These are phyloP conservation scores for Strigamia transsilvanica DNA, from an alignment of 2,888 invertebrate genomes.

Conservation along the genomic window DNA sequence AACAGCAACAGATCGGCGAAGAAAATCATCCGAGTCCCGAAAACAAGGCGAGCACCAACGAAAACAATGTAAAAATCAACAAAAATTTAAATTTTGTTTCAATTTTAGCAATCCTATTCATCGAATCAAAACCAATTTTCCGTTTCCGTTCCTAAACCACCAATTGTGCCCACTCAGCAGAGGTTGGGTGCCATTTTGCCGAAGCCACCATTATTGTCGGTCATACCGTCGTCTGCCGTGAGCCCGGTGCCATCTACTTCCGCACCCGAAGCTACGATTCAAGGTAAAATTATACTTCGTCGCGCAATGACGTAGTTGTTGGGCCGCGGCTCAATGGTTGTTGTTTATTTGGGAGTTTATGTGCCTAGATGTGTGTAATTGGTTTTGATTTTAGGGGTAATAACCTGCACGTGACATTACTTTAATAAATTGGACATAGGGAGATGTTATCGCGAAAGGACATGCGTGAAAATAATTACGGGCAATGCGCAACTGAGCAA, in stretches of 20 bases:
- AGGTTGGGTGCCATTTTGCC: constrained; percentile 53
- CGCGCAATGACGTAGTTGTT: no score
- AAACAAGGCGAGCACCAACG: not conserved
- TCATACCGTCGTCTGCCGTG: constrained; percentile 30
- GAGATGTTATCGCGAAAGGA: not conserved
- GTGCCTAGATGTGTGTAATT: not conserved
- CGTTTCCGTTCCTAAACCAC: constrained; percentile 28
- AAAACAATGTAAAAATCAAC: no score
- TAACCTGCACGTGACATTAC: constrained; percentile 35
- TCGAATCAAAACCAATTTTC: constrained; percentile 51
- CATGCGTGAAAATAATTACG: constrained; percentile 20
- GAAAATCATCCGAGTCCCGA: constrained; percentile 10
- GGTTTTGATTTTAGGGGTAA: constrained; percentile 14
- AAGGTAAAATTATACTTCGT: constrained; percentile 55
- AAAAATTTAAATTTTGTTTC: not conserved
- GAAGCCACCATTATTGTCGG: constrained; percentile 46
- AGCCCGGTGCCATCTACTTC: constrained; percentile 55
- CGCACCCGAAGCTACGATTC: constrained; percentile 56
- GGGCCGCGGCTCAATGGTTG: no score
- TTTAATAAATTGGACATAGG: constrained; percentile 12
- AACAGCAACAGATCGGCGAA: not conserved
- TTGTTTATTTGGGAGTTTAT: not conserved
- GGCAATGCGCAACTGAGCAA: constrained; percentile 4
- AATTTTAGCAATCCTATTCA: constrained; percentile 11
- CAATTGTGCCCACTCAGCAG: constrained; percentile 35